Evolutionary conservation across 2,797 vertebrate species (phyloP).

Genomic region (Helostoma temminkii): DNA sequence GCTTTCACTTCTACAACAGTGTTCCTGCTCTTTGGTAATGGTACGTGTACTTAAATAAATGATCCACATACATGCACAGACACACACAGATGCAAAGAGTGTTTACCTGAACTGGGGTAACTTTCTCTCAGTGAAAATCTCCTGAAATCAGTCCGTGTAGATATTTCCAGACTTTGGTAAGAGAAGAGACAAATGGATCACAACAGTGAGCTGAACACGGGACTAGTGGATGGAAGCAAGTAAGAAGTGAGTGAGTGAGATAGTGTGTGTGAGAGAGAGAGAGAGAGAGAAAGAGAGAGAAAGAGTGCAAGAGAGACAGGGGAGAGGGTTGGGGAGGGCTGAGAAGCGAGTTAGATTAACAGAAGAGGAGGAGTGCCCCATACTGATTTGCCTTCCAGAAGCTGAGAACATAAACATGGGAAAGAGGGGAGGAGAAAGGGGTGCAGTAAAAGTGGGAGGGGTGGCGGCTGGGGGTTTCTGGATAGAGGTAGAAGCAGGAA

Average conservation of each 20-base stretch:
- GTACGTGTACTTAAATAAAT: no score
- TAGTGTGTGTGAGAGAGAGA: not conserved
- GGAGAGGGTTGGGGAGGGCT: slow-evolving; percentile 25
- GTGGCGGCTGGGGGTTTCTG: no score
- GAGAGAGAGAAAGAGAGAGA: not conserved
- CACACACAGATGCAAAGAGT: slow-evolving; percentile 21
- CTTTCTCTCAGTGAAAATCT: slow-evolving; percentile 36
- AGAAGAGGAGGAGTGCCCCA: slow-evolving; percentile 21
- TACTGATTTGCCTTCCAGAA: slow-evolving; percentile 40
- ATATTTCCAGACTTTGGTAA: slow-evolving; percentile 41
- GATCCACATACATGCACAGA: not conserved
- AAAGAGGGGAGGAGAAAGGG: not conserved
- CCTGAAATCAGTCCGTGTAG: not conserved
- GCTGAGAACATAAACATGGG: slow-evolving; percentile 61
- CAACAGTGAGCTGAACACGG: slow-evolving; percentile 39
- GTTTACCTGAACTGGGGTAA: slow-evolving; percentile 48
- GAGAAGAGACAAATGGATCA: slow-evolving; percentile 32
- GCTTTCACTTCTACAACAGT: no score
- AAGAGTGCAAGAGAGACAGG: slow-evolving; percentile 1
- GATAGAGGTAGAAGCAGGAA: not conserved
- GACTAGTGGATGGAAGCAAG: not conserved
- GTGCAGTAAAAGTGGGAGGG: not conserved
- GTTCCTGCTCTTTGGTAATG: no score
- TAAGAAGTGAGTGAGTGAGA: slow-evolving; percentile 6
- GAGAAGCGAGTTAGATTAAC: slow-evolving; percentile 57